phyloP scores from a whole-genome alignment of 2,888 invertebrate genomes.

The Dorcus parallelipipedus region DNA sequence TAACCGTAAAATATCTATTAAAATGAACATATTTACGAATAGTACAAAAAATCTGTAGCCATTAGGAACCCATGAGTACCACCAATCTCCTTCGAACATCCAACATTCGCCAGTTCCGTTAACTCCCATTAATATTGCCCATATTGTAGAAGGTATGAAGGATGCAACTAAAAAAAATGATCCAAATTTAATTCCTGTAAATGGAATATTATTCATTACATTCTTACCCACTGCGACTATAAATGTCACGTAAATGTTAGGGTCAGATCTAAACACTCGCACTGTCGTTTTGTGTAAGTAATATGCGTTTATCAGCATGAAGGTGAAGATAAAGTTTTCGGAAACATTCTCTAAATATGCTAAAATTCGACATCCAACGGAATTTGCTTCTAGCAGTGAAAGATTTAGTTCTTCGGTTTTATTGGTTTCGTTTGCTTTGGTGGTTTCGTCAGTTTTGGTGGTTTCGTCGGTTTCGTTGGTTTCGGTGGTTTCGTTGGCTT shows the following conservation, averaged over 20 bases:
- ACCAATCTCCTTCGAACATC: constrained; percentile 55
- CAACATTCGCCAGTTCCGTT: constrained; percentile 58
- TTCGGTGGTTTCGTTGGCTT: too few relatives aligned
- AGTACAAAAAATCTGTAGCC: constrained; percentile 58
- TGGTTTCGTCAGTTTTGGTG: constrained; percentile 43
- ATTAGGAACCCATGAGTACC: constrained; percentile 62
- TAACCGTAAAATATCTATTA: constrained; percentile 63
- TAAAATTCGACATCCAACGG: constrained; percentile 54
- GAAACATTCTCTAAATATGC: constrained; percentile 56
- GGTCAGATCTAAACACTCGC: constrained; percentile 58
- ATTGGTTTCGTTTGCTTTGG: too few relatives aligned
- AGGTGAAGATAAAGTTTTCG: constrained; percentile 61
- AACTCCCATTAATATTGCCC: constrained; percentile 54
- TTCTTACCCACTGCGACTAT: constrained; percentile 49
- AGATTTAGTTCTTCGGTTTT: too few relatives aligned
- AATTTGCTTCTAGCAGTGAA: constrained; percentile 51
- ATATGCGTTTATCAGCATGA: constrained; percentile 66
- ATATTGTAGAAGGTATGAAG: constrained; percentile 53
- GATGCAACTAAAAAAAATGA: constrained; percentile 30
- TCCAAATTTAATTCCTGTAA: background rate
- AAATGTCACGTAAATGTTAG: constrained; percentile 53
- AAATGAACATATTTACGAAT: constrained; percentile 56
- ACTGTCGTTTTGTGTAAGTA: constrained; percentile 66
- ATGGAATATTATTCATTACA: too few relatives aligned
- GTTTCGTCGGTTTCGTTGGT: constrained; percentile 47